Conservation (phyloP, 2,888 invertebrate species). For the Acanthosepion lycidas region DNA sequence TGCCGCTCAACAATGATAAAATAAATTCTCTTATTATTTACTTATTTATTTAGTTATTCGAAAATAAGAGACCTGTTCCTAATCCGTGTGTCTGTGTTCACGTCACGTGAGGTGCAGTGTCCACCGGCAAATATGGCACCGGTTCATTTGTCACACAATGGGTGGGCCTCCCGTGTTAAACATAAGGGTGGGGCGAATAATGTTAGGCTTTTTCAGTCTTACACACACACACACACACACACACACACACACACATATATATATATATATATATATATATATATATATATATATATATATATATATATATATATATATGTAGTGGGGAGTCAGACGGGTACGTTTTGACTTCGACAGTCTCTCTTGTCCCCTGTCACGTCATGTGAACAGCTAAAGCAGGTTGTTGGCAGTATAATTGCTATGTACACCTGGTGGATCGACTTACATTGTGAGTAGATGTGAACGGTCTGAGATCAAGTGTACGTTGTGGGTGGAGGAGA, state of each 20-base stretch:
- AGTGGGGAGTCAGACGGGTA: background rate
- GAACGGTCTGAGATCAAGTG: rapidly evolving
- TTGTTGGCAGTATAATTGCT: background rate
- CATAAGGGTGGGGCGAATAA: background rate
- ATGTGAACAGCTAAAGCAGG: background rate
- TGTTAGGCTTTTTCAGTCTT: background rate
- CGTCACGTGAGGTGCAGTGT: background rate
- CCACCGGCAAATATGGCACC: background rate
- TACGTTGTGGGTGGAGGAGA: background rate
- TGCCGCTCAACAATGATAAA: background rate
- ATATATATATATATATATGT: background rate
- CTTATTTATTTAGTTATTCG: background rate
- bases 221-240: too few relatives aligned
- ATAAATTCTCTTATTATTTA: background rate
- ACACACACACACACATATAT: too few relatives aligned
- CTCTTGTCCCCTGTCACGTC: background rate
- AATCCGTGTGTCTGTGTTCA: too few relatives aligned
- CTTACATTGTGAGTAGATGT: background rate
- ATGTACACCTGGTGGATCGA: background rate
- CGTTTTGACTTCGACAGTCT: background rate
- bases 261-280: too few relatives aligned
- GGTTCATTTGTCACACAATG: background rate
- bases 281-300: too few relatives aligned
- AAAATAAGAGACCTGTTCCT: background rate
- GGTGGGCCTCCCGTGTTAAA: background rate